phyloP scores from a whole-genome alignment of 2,113 vertebrate species.

The Australoheros scitulus region DNA sequence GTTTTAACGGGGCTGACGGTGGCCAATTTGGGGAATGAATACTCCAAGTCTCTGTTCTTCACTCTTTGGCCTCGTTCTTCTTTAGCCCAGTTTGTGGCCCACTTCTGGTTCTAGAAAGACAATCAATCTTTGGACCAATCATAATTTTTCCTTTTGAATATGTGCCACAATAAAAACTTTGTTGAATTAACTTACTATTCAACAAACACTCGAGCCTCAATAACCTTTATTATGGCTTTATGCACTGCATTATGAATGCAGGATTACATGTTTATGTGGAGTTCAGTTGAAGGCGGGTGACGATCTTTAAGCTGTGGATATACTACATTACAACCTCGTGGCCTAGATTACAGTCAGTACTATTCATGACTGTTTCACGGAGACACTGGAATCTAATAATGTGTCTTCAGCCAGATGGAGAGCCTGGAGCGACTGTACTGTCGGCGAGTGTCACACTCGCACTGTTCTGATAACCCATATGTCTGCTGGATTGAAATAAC shows the following conservation, averaged over 20 bases:
- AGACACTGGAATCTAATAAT: conserved; percentile 40
- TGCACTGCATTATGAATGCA: background rate
- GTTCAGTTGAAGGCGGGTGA: background rate
- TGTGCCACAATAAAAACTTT: background rate
- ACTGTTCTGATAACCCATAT: conserved; percentile 21
- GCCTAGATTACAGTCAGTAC: conserved; percentile 30
- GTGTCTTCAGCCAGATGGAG: conserved; percentile 11
- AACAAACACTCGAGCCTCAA: background rate
- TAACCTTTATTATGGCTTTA: background rate
- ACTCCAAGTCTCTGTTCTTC: conserved; percentile 27
- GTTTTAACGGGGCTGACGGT: conserved; percentile 69
- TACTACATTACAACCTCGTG: conserved; percentile 34
- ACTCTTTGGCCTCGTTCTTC: conserved; percentile 69
- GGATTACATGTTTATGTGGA: background rate
- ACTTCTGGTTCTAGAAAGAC: conserved; percentile 63
- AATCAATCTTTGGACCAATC: conserved; percentile 47
- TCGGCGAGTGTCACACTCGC: background rate
- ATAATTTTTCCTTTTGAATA: background rate
- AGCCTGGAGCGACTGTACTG: conserved; percentile 27
- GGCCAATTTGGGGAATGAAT: conserved; percentile 66
- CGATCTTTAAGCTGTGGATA: background rate
- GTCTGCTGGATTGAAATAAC: conserved; percentile 12
- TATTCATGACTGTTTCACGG: conserved; percentile 35
- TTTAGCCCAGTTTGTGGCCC: conserved; percentile 78
- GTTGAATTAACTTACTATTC: background rate